Conservation (phyloP, 2,113 vertebrate species). For the Probosciger aterrimus region DNA sequence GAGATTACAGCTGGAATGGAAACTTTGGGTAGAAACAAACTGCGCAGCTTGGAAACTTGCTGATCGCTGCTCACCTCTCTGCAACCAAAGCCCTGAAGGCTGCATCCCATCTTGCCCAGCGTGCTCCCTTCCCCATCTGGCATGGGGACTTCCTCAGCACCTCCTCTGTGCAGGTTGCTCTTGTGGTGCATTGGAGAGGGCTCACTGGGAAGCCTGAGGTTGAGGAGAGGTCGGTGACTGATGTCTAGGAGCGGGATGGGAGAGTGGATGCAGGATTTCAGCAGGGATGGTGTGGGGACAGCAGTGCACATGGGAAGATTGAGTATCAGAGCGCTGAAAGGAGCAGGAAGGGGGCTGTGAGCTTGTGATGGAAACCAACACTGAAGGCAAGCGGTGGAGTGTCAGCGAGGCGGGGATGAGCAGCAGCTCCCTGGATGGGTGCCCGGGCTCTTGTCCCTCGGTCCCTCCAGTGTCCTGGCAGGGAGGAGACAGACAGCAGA, state of each 20-base stretch:
- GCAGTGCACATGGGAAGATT: not conserved
- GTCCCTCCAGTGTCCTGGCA: not conserved
- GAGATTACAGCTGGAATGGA: not conserved
- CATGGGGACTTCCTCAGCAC: not conserved
- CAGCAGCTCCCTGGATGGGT: not conserved
- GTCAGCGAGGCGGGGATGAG: not conserved
- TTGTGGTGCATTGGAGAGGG: not conserved
- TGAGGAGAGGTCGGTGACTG: not conserved
- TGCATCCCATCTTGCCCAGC: not conserved
- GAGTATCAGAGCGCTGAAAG: not conserved
- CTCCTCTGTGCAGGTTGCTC: not conserved
- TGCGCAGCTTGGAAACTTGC: not conserved
- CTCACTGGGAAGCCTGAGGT: not conserved
- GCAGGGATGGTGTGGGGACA: not conserved
- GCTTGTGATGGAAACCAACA: not conserved
- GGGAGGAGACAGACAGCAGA: not conserved
- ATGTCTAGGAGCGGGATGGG: not conserved
- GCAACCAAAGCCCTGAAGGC: not conserved
- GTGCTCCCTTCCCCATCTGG: not conserved
- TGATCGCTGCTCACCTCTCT: not conserved
- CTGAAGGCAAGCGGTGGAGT: not conserved
- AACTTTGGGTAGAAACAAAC: not conserved
- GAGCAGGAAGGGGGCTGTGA: not conserved
- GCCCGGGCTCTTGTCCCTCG: not conserved
- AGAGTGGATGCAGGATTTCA: not conserved